phyloP scores from a whole-genome alignment of 2,113 vertebrate genomes.

The Hucho hucho region DNA sequence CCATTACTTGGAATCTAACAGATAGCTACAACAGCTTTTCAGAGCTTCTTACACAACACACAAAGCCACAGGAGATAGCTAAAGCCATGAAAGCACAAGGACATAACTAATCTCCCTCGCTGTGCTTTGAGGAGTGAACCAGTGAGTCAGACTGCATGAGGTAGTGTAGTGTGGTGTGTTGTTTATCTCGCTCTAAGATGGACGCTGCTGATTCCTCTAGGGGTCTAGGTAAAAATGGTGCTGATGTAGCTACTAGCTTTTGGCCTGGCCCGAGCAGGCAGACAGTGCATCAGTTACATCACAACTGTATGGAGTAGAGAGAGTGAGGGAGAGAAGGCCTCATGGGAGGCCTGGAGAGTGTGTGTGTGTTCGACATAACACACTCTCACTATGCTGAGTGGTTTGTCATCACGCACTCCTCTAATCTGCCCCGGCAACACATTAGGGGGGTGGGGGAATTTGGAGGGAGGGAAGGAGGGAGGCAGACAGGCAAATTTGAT shows the following conservation, averaged over 20 bases:
- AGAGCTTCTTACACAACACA: constrained; percentile 19
- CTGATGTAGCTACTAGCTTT: constrained; percentile 49
- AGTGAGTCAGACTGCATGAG: constrained; percentile 55
- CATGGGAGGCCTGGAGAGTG: constrained; percentile 35
- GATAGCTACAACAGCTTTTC: background rate
- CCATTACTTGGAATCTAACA: background rate
- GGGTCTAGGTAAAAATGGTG: constrained; percentile 32
- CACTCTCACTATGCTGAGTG: constrained; percentile 44
- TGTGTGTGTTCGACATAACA: constrained; percentile 64
- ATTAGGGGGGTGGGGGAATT: constrained; percentile 30
- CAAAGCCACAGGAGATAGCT: constrained; percentile 35
- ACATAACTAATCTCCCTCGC: constrained; percentile 50
- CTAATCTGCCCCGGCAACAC: constrained; percentile 62
- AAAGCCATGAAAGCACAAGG: constrained; percentile 32
- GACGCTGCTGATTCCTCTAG: constrained; percentile 58
- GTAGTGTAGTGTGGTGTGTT: constrained; percentile 41
- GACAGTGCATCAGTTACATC: constrained; percentile 13
- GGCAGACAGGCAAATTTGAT: background rate
- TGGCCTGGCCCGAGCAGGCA: constrained; percentile 40
- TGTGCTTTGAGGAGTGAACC: background rate
- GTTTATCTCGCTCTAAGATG: constrained; percentile 53
- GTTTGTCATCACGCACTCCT: constrained; percentile 59
- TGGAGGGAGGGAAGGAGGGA: constrained; percentile 5
- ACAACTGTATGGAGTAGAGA: constrained; percentile 29
- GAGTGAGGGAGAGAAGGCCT: constrained; percentile 6